Evolutionary conservation across 2,888 invertebrate species (phyloP).

Genomic region (Torymus tubicola): DNA sequence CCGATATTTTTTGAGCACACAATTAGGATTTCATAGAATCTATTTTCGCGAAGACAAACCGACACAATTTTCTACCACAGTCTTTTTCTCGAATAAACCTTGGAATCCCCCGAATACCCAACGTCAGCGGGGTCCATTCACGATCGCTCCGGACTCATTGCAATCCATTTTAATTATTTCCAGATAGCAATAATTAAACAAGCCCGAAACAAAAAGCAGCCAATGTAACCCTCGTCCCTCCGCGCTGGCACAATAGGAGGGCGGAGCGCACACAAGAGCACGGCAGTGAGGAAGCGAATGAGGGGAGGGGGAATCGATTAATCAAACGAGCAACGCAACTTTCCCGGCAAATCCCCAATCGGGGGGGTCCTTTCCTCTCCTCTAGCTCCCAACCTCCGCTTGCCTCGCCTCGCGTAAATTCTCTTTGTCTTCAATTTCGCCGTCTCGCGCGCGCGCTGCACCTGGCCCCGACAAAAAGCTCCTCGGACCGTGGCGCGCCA

Average conservation of each 20-base stretch:
- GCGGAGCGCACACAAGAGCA: background rate
- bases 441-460: background rate
- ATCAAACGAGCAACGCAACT: constrained; percentile 16
- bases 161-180: too few relatives aligned
- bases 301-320: constrained; percentile 34
- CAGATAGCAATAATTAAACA: too few relatives aligned
- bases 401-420: constrained; percentile 22
- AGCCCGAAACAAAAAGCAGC: background rate
- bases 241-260: constrained; percentile 16
- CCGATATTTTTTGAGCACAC: too few relatives aligned
- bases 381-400: background rate
- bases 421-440: constrained; percentile 43
- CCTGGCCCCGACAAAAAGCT: background rate
- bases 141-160: too few relatives aligned
- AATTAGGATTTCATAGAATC: too few relatives aligned
- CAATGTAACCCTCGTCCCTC: background rate
- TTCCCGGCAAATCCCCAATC: background rate
- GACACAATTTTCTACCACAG: too few relatives aligned
- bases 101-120: too few relatives aligned
- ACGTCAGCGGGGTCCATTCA: too few relatives aligned
- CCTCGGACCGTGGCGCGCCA: background rate
- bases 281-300: background rate
- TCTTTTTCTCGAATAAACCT: too few relatives aligned
- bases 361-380: background rate
- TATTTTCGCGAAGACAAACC: too few relatives aligned